Conservation (phyloP, 2,888 invertebrate species). For the Agapostemon virescens region DNA sequence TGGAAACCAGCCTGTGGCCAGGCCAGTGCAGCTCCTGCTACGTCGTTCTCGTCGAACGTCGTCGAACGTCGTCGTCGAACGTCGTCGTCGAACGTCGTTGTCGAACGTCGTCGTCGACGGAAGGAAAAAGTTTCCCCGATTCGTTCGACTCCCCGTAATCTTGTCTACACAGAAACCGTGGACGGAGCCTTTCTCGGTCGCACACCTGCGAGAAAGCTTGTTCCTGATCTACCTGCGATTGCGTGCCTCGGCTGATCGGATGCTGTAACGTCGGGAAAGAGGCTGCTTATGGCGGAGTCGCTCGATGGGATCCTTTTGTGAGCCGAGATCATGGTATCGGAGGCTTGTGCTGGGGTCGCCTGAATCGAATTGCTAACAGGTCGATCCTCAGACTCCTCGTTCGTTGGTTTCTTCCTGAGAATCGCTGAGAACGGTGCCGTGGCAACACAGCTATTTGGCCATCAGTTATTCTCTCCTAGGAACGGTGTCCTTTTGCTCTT, state of each 20-base stretch:
- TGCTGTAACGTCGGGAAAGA: constrained; percentile 6
- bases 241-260: constrained; percentile 17
- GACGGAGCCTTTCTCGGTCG: constrained; percentile 2
- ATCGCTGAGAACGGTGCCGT: too few relatives aligned
- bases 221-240: constrained; percentile 2
- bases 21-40: background rate
- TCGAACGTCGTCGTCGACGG: background rate
- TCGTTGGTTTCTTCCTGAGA: background rate
- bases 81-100: background rate
- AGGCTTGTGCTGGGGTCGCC: background rate
- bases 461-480: too few relatives aligned
- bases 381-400: background rate
- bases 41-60: background rate
- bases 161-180: background rate
- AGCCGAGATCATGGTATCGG: background rate
- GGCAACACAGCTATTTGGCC: too few relatives aligned
- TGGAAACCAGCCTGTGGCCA: background rate
- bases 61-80: background rate
- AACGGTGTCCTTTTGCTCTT: too few relatives aligned
- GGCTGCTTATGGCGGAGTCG: background rate
- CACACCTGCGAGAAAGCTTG: constrained; percentile 3
- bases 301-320: constrained; percentile 14
- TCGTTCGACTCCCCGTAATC: constrained; percentile 18
- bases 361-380: background rate
- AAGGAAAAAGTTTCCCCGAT: constrained; percentile 8